These are phyloP conservation scores for Drosophila prolongata DNA, from an alignment of 2,888 invertebrate species.

Conservation along the genomic window DNA sequence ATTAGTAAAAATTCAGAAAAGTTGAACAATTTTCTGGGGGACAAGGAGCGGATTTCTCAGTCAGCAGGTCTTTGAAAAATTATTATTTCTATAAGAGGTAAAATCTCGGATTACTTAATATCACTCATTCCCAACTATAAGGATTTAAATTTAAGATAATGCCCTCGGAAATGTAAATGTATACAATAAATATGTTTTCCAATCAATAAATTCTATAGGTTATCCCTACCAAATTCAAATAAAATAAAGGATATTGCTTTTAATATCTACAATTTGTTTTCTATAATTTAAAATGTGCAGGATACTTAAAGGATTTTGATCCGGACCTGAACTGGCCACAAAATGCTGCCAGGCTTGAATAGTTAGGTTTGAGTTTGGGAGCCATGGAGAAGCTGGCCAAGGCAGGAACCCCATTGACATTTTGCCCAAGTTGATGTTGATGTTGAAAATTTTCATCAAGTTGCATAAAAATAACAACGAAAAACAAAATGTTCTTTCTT, in stretches of 20 bases:
- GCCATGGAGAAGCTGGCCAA: slow-evolving; percentile 19
- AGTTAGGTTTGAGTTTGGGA: slow-evolving; percentile 19
- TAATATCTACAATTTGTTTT: too few species aligned
- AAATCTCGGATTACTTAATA: too few species aligned
- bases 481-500: slow-evolving; percentile 55
- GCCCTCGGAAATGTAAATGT: too few species aligned
- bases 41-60: slow-evolving; percentile 26
- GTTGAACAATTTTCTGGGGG: slow-evolving; percentile 76
- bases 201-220: too few species aligned
- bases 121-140: too few species aligned
- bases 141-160: too few species aligned
- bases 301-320: slow-evolving; percentile 19
- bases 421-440: slow-evolving; percentile 79
- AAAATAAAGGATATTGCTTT: too few species aligned
- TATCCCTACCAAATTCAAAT: too few species aligned
- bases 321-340: slow-evolving; percentile 49
- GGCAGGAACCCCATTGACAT: slow-evolving; percentile 71
- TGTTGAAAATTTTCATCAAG: slow-evolving; percentile 80
- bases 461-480: slow-evolving; percentile 79
- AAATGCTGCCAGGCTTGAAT: slow-evolving; percentile 56
- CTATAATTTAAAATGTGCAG: background rate
- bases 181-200: too few species aligned
- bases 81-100: too few species aligned
- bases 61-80: background rate
- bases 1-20: slow-evolving; percentile 82